A percentile compares a stretch with the other conserved stretches of the same genome.
These are phyloP conservation scores for Apocrypta bakeri DNA, from an alignment of 1,140 invertebrate genomes.

Conservation along the genomic window DNA sequence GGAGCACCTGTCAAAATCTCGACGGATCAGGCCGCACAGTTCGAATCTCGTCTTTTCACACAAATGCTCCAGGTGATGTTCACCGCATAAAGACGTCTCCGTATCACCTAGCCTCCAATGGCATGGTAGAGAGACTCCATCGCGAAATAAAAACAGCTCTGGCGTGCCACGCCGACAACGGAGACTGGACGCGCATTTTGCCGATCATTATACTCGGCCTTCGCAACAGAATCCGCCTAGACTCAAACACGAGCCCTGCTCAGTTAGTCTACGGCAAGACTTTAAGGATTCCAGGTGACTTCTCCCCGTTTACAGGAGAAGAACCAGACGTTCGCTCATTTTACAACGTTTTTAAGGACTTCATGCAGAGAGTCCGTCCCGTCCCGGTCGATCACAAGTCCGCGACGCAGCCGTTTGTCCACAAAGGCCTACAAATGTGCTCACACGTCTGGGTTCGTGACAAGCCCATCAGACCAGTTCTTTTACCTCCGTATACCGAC, in stretches of 20 bases:
- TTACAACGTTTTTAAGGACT: constrained; percentile 41
- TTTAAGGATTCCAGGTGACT: constrained; percentile 60
- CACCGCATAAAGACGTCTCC: no score
- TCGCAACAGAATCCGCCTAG: constrained; percentile 60
- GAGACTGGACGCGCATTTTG: constrained; percentile 62
- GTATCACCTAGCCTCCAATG: constrained; percentile 61
- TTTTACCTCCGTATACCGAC: not conserved
- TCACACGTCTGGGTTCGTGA: not conserved
- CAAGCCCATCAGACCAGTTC: not conserved
- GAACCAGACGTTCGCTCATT: constrained; percentile 48
- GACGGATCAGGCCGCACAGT: no score
- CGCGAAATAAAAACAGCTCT: constrained; percentile 55
- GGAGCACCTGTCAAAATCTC: no score
- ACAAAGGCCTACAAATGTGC: not conserved
- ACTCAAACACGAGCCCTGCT: constrained; percentile 62
- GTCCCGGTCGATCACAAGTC: constrained; percentile 51
- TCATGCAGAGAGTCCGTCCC: constrained; percentile 47
- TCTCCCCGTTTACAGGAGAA: constrained; percentile 51
- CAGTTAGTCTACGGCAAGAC: constrained; percentile 65
- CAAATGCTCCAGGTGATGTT: no score
- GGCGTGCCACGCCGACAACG: constrained; percentile 54
- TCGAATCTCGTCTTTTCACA: no score
- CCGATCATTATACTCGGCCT: constrained; percentile 69
- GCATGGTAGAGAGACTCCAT: constrained; percentile 69
- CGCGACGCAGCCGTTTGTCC: constrained; percentile 24